Evolutionary conservation across 2,888 invertebrate genomes (phyloP).

Genomic region (Heliothis peltigera): DNA sequence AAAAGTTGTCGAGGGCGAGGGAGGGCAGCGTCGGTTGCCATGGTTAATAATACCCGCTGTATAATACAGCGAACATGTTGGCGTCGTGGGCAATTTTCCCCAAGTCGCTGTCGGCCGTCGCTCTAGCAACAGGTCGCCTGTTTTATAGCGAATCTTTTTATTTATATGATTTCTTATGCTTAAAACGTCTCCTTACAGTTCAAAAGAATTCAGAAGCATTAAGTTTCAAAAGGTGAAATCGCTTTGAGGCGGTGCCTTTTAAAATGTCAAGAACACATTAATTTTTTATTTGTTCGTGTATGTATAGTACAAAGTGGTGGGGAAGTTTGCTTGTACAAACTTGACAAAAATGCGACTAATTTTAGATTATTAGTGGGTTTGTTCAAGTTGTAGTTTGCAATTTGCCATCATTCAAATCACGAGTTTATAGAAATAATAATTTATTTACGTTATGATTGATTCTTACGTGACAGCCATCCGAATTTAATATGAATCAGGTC

Average conservation of each 20-base stretch:
- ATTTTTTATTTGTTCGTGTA: slow-evolving; percentile 46
- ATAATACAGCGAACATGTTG: slow-evolving; percentile 75
- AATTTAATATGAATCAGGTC: slow-evolving; percentile 59
- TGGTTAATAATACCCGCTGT: slow-evolving; percentile 84
- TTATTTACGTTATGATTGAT: slow-evolving; percentile 11
- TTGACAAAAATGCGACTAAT: slow-evolving; percentile 1
- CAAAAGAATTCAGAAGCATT: slow-evolving; percentile 71
- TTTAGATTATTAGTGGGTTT: too few species aligned
- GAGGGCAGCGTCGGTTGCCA: slow-evolving; percentile 78
- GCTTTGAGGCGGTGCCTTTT: slow-evolving; percentile 66
- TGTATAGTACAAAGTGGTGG: slow-evolving; percentile 39
- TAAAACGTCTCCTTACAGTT: slow-evolving; percentile 64
- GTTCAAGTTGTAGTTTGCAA: neutral
- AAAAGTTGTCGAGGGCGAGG: slow-evolving; percentile 81
- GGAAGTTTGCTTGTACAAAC: slow-evolving; percentile 13
- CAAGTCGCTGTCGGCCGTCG: slow-evolving; percentile 66
- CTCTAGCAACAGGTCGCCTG: slow-evolving; percentile 82
- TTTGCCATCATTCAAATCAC: neutral
- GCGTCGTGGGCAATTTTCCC: slow-evolving; percentile 68
- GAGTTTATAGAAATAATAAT: neutral
- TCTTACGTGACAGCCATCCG: slow-evolving; percentile 20
- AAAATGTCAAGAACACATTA: slow-evolving; percentile 62
- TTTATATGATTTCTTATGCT: slow-evolving; percentile 75
- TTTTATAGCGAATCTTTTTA: slow-evolving; percentile 74
- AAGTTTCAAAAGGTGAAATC: slow-evolving; percentile 69